phyloP scores from a whole-genome alignment of 2,888 invertebrate genomes.

The Eledone cirrhosa region DNA sequence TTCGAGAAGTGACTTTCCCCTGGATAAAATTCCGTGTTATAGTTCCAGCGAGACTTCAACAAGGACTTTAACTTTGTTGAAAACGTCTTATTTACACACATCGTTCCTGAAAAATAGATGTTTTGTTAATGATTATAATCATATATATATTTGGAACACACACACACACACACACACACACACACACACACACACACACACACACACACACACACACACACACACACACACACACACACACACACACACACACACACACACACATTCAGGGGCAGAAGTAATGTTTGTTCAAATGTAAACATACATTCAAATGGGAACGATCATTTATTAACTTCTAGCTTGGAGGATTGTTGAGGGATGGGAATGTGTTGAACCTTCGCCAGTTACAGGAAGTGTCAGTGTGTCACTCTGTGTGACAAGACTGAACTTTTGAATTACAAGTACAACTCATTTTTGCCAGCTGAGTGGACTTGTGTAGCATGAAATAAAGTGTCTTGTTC shows the following conservation, averaged over 20 bases:
- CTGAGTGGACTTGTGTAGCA: too few relatives aligned
- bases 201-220: not conserved
- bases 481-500: too few relatives aligned
- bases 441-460: too few relatives aligned
- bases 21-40: constrained; percentile 63
- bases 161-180: not conserved
- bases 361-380: too few relatives aligned
- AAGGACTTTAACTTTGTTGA: constrained; percentile 51
- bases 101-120: constrained; percentile 49
- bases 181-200: not conserved
- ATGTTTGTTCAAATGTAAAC: too few relatives aligned
- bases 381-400: too few relatives aligned
- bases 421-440: too few relatives aligned
- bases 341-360: too few relatives aligned
- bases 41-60: constrained; percentile 61
- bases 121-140: too few relatives aligned
- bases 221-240: not conserved
- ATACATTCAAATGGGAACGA: too few relatives aligned
- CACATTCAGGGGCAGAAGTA: not conserved
- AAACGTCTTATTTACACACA: constrained; percentile 59
- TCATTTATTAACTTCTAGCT: too few relatives aligned
- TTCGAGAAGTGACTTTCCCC: constrained; percentile 61
- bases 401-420: too few relatives aligned
- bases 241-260: not conserved
- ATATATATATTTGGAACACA: not conserved